Evolutionary conservation across 64 coral and sea anemone genomes (phyloP), one percentile per base, ranked within the genome.

Genomic region (Catalaphyllia jardinei): DNA sequence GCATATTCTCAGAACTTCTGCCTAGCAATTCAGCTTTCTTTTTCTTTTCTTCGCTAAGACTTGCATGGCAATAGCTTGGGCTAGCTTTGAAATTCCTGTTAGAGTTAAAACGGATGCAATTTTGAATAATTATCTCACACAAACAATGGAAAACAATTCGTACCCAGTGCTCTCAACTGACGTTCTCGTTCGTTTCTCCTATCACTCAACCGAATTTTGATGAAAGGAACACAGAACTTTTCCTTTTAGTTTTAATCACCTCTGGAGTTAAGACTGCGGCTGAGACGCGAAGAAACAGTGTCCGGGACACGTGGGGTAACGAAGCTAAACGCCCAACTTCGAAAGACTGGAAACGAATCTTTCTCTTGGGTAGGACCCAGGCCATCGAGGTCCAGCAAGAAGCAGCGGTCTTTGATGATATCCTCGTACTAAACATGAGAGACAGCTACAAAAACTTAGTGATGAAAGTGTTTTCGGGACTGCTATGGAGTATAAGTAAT

Each of bases 381-480:
- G 0, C 29, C 39, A 12, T 18, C 27, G 60, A 84, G 67, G 57
- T 78, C 11, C 22, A 15, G 11, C 42, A 78, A 28, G 80, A 84
- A 84, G 46, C 79, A 20, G 16, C 52, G 10, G 15, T 8, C 18
- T 82, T 62, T 12, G 29, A 82, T 22, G 79, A 84, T 35, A 38
- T 84, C 10, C 60, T 84, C 2, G 2, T 84, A 9, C 60, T 63
- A 12, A 55, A 84, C 60, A 60, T 84, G 50, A 30, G 28, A 3
- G 80, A 84, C 14, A 84, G 38, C 49, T 84, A 84, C 52, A 10
- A 65, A 10, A 84, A 84, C 67, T 64, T 84, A 67, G 64, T 84
- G 10, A 42, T 84, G 0, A 84, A 84, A 24, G 19, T 25, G 18
- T 84, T 39, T 1, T 65, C 64, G 16, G 80, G 61, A 15, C 9